A percentile compares a stretch with the other conserved stretches of the same genome.
phyloP scores from a whole-genome alignment of 2,888 invertebrate species.

The Hirtodrosophila cameraria region DNA sequence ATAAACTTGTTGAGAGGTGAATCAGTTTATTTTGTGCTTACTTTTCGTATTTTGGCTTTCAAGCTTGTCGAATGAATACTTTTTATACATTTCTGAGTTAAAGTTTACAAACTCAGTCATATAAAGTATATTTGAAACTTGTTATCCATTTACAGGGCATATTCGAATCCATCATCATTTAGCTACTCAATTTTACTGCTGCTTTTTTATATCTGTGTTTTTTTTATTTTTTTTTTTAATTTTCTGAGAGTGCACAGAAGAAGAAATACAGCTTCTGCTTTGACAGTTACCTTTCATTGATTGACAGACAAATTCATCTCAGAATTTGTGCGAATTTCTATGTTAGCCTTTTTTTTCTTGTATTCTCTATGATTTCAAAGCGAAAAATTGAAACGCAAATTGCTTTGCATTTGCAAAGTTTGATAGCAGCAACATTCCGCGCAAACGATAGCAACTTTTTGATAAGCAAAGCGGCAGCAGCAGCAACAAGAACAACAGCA shows the following conservation, averaged over 20 bases:
- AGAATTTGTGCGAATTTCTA: constrained; percentile 34
- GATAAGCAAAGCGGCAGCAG: constrained; percentile 57
- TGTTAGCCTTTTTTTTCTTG: constrained; percentile 1
- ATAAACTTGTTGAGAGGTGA: not conserved
- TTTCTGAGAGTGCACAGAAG: constrained; percentile 16
- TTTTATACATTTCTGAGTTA: too few relatives aligned
- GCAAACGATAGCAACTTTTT: constrained; percentile 65
- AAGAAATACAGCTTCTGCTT: constrained; percentile 21
- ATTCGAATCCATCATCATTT: too few relatives aligned
- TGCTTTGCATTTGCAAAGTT: constrained; percentile 33
- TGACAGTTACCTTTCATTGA: constrained; percentile 47
- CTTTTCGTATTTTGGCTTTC: too few relatives aligned
- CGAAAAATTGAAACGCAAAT: constrained; percentile 36
- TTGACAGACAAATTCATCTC: constrained; percentile 49
- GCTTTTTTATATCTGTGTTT: too few relatives aligned
- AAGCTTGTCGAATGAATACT: too few relatives aligned
- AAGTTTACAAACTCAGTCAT: too few relatives aligned
- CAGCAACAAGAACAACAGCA: constrained; percentile 33
- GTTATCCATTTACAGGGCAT: too few relatives aligned
- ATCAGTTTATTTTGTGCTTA: not conserved
- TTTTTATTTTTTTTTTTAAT: constrained; percentile 23
- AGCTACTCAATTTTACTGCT: too few relatives aligned
- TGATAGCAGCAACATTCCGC: constrained; percentile 51
- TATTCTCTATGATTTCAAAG: constrained; percentile 33
- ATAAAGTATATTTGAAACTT: too few relatives aligned